A percentile compares a stretch with the other conserved stretches of the same genome.
These are phyloP conservation scores for Acropora tenuis DNA, from an alignment of 64 coral and sea anemone species.

Conservation along the genomic window DNA sequence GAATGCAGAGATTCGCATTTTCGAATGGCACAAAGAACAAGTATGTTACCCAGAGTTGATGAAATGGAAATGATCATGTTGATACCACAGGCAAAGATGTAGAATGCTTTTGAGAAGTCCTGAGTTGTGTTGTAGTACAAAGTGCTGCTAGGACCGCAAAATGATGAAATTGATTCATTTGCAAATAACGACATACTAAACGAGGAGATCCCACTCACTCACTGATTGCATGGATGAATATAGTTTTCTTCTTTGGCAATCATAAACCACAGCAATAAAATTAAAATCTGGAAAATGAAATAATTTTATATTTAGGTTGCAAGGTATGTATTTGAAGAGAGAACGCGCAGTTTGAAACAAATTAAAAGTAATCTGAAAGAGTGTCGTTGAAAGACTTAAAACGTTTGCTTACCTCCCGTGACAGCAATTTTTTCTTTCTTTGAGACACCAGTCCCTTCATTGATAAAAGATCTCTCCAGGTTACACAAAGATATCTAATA, in stretches of 20 bases:
- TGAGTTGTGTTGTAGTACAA: background rate
- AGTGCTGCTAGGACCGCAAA: background rate
- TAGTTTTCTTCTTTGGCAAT: too few species aligned
- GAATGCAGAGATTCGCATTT: background rate
- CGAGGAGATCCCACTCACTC: background rate
- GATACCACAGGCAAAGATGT: constrained; percentile 5
- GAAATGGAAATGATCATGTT: background rate
- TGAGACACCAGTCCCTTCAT: too few species aligned
- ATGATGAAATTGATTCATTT: background rate
- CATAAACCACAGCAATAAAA: too few species aligned
- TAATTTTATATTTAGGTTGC: background rate
- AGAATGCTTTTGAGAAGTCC: background rate
- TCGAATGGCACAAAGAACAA: background rate
- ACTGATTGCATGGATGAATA: too few species aligned
- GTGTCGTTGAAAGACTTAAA: too few species aligned
- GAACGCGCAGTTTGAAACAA: background rate
- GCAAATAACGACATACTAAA: background rate
- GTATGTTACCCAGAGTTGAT: background rate
- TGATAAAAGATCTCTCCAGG: too few species aligned
- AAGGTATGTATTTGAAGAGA: background rate
- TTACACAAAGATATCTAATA: too few species aligned
- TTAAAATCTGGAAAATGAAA: too few species aligned
- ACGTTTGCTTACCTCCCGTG: too few species aligned
- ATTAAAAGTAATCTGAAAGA: too few species aligned
- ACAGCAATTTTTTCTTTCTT: too few species aligned